A percentile compares a stretch with the other conserved stretches of the same genome.
Conservation (phyloP, 2,888 invertebrate species). For the Caenorhabditis sp. region DNA sequence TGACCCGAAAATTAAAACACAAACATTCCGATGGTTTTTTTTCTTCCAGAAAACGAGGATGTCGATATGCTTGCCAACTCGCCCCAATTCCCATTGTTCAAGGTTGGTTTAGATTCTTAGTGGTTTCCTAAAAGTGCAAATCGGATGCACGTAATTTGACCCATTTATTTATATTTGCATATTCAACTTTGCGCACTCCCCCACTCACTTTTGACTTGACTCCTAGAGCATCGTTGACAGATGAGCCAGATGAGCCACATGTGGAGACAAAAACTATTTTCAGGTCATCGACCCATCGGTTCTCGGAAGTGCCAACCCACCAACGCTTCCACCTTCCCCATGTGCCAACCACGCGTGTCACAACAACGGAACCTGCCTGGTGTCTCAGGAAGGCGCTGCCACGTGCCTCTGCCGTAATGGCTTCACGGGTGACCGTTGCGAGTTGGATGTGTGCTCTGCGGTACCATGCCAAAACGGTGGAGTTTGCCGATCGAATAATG, state of each 20-base stretch:
- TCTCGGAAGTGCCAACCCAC: slow-evolving; percentile 37
- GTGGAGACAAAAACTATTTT: not conserved
- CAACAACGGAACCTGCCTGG: slow-evolving; percentile 80
- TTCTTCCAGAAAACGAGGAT: slow-evolving; percentile 65
- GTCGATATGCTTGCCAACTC: slow-evolving; percentile 67
- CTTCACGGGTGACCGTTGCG: slow-evolving; percentile 77
- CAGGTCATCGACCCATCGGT: slow-evolving; percentile 60
- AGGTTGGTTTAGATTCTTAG: slow-evolving; percentile 56
- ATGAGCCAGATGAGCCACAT: not conserved
- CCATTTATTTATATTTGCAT: slow-evolving; percentile 24
- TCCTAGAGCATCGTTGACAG: not conserved
- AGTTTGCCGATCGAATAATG: slow-evolving; percentile 68
- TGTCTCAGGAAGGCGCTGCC: slow-evolving; percentile 72
- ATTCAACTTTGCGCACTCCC: slow-evolving; percentile 1
- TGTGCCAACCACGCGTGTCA: slow-evolving; percentile 75
- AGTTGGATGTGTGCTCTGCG: slow-evolving; percentile 75
- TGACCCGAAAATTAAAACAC: slow-evolving; percentile 28
- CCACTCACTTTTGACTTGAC: too few species aligned
- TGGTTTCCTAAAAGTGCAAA: slow-evolving; percentile 3
- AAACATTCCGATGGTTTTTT: slow-evolving; percentile 3
- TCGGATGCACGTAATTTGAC: slow-evolving; percentile 33
- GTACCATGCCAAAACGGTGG: slow-evolving; percentile 77
- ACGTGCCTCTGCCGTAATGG: slow-evolving; percentile 78
- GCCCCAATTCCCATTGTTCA: slow-evolving; percentile 68
- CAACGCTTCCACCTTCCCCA: slow-evolving; percentile 67